Conservation (phyloP, 2,888 invertebrate genomes). For the Molanna angustata region DNA sequence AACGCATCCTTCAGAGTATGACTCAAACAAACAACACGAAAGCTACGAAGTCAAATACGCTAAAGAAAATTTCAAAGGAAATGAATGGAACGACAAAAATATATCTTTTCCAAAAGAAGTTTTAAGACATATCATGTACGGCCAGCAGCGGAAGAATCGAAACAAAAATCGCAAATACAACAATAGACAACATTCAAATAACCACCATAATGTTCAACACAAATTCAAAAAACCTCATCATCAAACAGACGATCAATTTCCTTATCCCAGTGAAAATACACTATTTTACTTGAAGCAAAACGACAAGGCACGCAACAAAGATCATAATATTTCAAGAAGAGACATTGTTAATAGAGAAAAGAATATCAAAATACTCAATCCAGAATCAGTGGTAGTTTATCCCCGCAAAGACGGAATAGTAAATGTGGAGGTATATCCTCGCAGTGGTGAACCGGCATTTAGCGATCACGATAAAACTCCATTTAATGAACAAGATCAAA, state of each 20-base stretch:
- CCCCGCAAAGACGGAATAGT: slow-evolving; percentile 34
- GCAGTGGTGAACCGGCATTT: slow-evolving; percentile 36
- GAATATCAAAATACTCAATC: slow-evolving; percentile 42
- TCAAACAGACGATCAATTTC: slow-evolving; percentile 13
- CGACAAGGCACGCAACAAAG: too few relatives aligned
- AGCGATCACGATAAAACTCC: slow-evolving; percentile 4
- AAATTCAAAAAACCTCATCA: background rate
- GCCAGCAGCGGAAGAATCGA: slow-evolving; percentile 2
- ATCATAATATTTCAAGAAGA: slow-evolving; percentile 27
- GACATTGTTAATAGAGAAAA: slow-evolving; percentile 38
- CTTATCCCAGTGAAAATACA: slow-evolving; percentile 24
- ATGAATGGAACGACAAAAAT: slow-evolving; percentile 29
- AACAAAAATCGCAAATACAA: slow-evolving; percentile 10
- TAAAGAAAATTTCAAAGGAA: slow-evolving; percentile 29
- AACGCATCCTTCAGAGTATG: slow-evolving; percentile 8
- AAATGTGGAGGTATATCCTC: slow-evolving; percentile 42
- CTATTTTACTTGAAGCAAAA: slow-evolving; percentile 7
- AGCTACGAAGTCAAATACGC: slow-evolving; percentile 28
- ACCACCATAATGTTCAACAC: slow-evolving; percentile 1
- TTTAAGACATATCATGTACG: slow-evolving; percentile 14
- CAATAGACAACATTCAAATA: slow-evolving; percentile 2
- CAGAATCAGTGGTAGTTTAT: slow-evolving; percentile 26
- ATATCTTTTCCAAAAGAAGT: slow-evolving; percentile 27
- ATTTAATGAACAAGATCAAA: too few relatives aligned
- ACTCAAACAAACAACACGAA: slow-evolving; percentile 2